A percentile compares a stretch with the other conserved stretches of the same genome.
These are phyloP conservation scores for Petrocephalus sullivani DNA, from an alignment of 2,797 vertebrate genomes.

Conservation along the genomic window DNA sequence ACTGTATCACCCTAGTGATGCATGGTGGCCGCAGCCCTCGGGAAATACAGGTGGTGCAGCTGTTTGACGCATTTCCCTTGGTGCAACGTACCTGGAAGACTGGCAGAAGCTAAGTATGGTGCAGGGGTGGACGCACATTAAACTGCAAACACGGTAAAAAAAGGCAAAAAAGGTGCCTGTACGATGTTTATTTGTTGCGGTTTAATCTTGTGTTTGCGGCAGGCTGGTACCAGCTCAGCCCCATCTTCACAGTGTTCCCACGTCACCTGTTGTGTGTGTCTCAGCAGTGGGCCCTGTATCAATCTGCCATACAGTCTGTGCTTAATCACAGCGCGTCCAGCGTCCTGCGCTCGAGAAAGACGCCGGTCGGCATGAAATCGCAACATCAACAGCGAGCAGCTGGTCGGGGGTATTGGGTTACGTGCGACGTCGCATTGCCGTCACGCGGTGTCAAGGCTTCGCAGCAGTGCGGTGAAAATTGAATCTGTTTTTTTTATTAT, in stretches of 20 bases:
- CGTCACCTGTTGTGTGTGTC: neutral
- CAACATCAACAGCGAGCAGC: neutral
- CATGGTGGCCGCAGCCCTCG: neutral
- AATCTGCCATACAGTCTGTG: neutral
- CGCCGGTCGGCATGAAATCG: neutral
- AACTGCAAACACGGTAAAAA: neutral
- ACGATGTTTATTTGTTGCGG: neutral
- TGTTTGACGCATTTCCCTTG: neutral
- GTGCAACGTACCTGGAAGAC: neutral
- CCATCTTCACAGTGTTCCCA: neutral
- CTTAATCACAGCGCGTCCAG: neutral
- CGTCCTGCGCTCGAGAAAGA: neutral
- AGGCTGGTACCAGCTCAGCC: neutral
- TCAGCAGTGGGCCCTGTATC: neutral
- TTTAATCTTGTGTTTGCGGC: neutral
- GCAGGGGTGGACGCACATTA: neutral
- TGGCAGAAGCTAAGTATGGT: neutral
- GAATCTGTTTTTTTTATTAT: neutral
- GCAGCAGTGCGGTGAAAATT: neutral
- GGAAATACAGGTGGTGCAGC: neutral
- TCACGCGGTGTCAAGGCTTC: neutral
- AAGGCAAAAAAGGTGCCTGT: neutral
- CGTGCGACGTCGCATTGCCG: neutral
- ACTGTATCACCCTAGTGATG: neutral
- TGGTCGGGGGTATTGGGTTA: neutral